Base-by-base conservation (phyloP, 2,797 vertebrate species). In the Phoeniculus purpureus region DNA sequence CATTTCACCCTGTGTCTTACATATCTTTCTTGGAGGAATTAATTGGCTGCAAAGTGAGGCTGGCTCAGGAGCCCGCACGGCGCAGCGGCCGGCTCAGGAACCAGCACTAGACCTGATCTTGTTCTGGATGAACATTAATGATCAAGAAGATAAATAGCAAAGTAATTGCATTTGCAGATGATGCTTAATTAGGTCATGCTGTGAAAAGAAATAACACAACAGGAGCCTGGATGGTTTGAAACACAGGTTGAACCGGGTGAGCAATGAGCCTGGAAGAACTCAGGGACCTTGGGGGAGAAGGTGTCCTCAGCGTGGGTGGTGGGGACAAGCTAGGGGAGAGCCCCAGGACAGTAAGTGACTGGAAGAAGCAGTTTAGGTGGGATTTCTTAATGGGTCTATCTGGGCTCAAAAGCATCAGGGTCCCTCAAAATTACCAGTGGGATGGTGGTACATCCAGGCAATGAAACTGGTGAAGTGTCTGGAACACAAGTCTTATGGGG, bases 91-190 rank as follows among this genome's bases (percentile, higher is more conserved):
- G 1, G 56, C 61, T 45, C 15, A 2, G 76, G 85, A 93, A 45
- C 70, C 9, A 25, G 55, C 20, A 3, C 65, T n/a, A 22, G 40
- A 55, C 37, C 89, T 54, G 34, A 29, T 85, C 80, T 73, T 78
- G 50, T 56, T 92, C 2, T 2, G 85, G 81, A 55, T 31, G 59
- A 87, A 61, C 50, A 4, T 74, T 67, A 93, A 75, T 0, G 14
- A 93, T 65, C 2, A 7, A 64, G 67, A 76, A 91, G 85, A 94
- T 90, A 91, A 95, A 94, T 47, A 43, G 70, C 70, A 75, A 75
- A 76, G 72, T 84, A 79, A 87, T 82, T 85, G 87, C 83, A 71
- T 92, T 93, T 92, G 76, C 62, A 84, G 65, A 75, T 68, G 81
- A 91, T 67, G 84, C 74, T 74, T 93, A 83, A 85, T 92, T 79